Evolutionary conservation across 64 coral and sea anemone genomes (phyloP).

Genomic region (Porites australiensis): DNA sequence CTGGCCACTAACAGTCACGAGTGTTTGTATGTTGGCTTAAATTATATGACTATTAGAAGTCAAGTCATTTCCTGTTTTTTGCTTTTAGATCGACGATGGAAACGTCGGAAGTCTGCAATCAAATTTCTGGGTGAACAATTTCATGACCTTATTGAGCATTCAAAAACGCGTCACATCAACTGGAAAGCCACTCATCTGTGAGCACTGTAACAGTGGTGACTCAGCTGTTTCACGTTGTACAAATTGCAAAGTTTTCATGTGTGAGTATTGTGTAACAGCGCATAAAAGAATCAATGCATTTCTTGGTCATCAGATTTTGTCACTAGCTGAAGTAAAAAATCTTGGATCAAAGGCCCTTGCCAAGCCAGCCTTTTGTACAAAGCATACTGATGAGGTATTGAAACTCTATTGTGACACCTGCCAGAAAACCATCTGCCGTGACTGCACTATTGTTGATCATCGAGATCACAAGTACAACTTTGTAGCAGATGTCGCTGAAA

Average conservation of each 20-base stretch:
- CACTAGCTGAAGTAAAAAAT: conserved; percentile 18
- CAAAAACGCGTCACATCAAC: not conserved
- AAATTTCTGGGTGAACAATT: conserved; percentile 12
- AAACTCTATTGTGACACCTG: conserved; percentile 60
- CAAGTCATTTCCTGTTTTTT: not conserved
- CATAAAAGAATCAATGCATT: conserved; percentile 25
- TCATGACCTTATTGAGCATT: not conserved
- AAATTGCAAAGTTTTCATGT: not conserved
- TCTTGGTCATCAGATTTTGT: conserved; percentile 30
- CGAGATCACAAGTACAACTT: conserved; percentile 35
- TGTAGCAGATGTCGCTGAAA: conserved; percentile 5
- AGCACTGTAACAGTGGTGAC: not conserved
- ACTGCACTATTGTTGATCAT: conserved; percentile 68
- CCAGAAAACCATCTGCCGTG: conserved; percentile 49
- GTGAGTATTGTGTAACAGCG: conserved; percentile 19
- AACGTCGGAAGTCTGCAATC: not conserved
- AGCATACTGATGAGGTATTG: conserved; percentile 20
- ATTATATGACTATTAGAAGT: too few species aligned
- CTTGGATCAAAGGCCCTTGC: conserved; percentile 11
- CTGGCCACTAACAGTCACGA: too few species aligned
- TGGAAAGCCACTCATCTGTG: not conserved
- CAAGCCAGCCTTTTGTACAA: not conserved
- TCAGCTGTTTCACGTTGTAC: not conserved
- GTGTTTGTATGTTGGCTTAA: too few species aligned
- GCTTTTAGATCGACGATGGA: not conserved